Evolutionary conservation across 2,113 vertebrate genomes (phyloP), one percentile per base, ranked within the genome.

Genomic region (Mormoops blainvillei): DNA sequence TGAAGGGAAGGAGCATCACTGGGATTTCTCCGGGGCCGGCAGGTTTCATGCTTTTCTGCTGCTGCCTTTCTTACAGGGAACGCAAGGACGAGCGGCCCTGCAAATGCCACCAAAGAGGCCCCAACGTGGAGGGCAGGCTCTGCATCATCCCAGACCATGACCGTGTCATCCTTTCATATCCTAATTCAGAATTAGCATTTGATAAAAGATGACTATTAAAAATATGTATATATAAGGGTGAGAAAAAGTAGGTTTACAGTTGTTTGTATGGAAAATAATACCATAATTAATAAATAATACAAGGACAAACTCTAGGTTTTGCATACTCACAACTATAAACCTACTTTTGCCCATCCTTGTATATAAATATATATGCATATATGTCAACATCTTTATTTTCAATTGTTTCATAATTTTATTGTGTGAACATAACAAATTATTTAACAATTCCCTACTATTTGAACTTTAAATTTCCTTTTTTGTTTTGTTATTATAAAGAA

Each of bases 351-450:
- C 18, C 50, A 50, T 8, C 74, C 74, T 58, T 61, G 58, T 28
- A 28, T 28, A 36, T 36, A 67, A 36, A 68, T 50, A 36, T 9
- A 56, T 15, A 16, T 56, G 19, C 50, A 31, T 11, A 24, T 41
- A 68, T 70, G 18, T 33, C 83, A 56, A 24, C 70, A 38, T 65
- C 36, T 77, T 87, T n/a, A 61, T 93, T 93, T 92, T 82, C 94
- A 97, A 82, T 86, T 54, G 70, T n/a, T 89, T 82, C 58, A n/a
- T 88, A 82, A 88, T 97, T 95, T 91, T 70, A 80, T 90, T 41
- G 45, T 95, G 82, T 54, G 89, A 96, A 73, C 41, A 82, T 43
- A 88, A 63, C 70, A 91, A 77, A 91, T 97, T 94, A 97, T 91
- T 95, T 67, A 97, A 88, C 52, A 92, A 11, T 52, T 91, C 91